Evolutionary conservation across 2,888 invertebrate species (phyloP).

Genomic region (Polyommatus iphigenia): DNA sequence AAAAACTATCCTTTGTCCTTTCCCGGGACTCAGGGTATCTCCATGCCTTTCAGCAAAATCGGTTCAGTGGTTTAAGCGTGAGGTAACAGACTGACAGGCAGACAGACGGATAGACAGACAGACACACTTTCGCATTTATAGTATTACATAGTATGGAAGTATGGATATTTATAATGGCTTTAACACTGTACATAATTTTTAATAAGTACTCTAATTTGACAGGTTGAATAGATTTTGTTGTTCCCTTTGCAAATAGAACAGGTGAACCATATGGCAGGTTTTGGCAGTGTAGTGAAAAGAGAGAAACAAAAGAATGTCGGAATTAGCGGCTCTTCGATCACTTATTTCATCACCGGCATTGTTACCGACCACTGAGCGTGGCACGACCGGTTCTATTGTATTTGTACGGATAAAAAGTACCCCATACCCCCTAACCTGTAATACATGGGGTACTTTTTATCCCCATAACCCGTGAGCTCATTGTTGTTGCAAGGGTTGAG

Average conservation of each 20-base stretch:
- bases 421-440: neutral
- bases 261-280: neutral
- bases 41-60: too few species aligned
- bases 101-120: too few species aligned
- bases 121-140: too few species aligned
- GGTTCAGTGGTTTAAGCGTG: too few species aligned
- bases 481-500: constrained; percentile 46
- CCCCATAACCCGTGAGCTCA: neutral
- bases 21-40: too few species aligned
- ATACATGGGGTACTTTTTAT: neutral
- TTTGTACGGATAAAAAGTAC: constrained; percentile 53
- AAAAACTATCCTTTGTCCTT: too few species aligned
- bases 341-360: constrained; percentile 67
- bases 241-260: neutral
- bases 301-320: neutral
- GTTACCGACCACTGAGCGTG: constrained; percentile 61
- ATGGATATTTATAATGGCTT: neutral
- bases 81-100: too few species aligned
- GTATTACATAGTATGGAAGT: too few species aligned
- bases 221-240: neutral
- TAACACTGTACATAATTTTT: too few species aligned
- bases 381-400: constrained; percentile 60
- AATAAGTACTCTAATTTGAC: too few species aligned
- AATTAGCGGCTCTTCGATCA: constrained; percentile 41
- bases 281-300: constrained; percentile 8